Base-by-base conservation (phyloP, 2,888 invertebrate species). In the Cordilura impudica region DNA sequence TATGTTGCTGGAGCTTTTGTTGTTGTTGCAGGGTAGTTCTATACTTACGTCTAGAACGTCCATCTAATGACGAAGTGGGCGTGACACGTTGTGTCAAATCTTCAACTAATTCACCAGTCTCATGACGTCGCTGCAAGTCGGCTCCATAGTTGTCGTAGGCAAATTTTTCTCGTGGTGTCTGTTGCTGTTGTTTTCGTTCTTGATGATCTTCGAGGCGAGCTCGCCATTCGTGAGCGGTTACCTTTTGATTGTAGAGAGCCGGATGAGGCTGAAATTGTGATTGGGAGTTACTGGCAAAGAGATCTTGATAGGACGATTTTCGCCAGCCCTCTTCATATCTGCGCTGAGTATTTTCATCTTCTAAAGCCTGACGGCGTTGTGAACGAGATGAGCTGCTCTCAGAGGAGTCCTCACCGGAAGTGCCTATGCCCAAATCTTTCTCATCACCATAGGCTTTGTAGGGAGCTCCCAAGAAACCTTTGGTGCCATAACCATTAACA, bases 351-450 rank as follows among this genome's bases (percentile, higher is more conserved):
- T 92, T 91, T 69, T 92, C 92, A 43, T 93, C 93, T 79, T 91
- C 91, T 5, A 90, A 88, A 0, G 91, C 91, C 83, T 93, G 92
- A 2, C 93, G 90, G 8, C 93, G 91, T 85, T 94, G 94, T 0
- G 94, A 94, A 84, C 94, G 94, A 84, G 94, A 94, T 0, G 95
- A 94, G 83, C 95, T 94, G 82, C 94, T 94, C 87, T 96, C 95
- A 81, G 95, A 95, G 0, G 95, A 95, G 84, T 96, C 95, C 86
- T 96, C 96, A 12, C 95, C 95, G 0, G 95, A 95, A 1, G 96
- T 96, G 23, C 96, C 96, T 56, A 96, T 91, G 0, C 96, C 96
- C 65, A 95, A 90, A 87, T 96, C 96, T 88, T 95, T 95, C 45
- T 94, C 94, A 76, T 93, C 92, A 1, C 92, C 92, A 80, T 92